Base-by-base conservation (phyloP, 2,888 invertebrate genomes). In the Raillietiella orientalis region DNA sequence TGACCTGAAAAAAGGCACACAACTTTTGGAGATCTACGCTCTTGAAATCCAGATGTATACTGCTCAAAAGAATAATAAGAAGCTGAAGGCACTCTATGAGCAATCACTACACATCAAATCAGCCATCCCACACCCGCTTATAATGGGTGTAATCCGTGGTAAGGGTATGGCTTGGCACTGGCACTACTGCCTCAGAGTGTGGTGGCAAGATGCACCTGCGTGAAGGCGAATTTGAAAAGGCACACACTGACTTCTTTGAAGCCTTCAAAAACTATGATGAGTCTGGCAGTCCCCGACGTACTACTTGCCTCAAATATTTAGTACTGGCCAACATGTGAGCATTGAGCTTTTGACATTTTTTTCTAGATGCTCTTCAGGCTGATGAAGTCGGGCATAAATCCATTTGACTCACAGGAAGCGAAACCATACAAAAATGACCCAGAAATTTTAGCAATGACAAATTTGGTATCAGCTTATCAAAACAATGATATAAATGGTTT, bases 1-100 rank as follows among this genome's bases (percentile, higher is more conserved):
- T 50, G 90, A 93, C 46, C 50, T 90, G 32, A 87, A 87, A 46
- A 90, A 90, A 46, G 90, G 84, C 30, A 99, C 93, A 0, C 96
- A 96, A 42, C 52, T 96, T 21, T 53, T 96, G 28, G 96, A 96
- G 52, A 93, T 96, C 32, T 96, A 96, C 45, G 93, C 96, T 2
- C 50, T 96, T 33, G 93, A 96, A 56, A 96, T 96, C 39, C 96
- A 96, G 53, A 96, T 96, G 93, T 90, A 96, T 46, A 96, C 96
- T 0, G 84, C 82, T 30, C 93, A 93, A 55, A 96, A 96, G 45
- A 96, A 96, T 45, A 96, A 96, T 45, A 96, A 96, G 47, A 84
- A 90, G 46, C 48, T 90, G 19, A 82, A 82, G 51, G 71, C 77
- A 2, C 52, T 96, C 9, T 99, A 99, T 42, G 93, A 96, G 47